These are phyloP conservation scores for Myopa tessellatipennis DNA, from an alignment of 2,888 invertebrate species.

Conservation along the genomic window DNA sequence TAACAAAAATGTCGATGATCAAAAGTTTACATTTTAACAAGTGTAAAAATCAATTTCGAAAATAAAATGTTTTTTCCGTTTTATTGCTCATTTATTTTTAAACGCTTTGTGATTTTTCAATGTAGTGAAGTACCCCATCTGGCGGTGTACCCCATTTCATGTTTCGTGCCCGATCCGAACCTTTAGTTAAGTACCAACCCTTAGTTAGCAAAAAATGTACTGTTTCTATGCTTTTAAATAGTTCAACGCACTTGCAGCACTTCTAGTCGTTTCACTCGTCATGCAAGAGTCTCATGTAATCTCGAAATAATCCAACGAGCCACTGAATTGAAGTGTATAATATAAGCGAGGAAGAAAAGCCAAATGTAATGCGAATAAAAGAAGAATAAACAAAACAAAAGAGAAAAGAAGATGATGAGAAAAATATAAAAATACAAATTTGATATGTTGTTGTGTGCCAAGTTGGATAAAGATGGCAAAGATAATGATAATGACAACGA, in stretches of 20 bases:
- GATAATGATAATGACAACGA: too few species aligned
- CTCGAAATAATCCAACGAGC: constrained; percentile 28
- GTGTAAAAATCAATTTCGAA: not conserved
- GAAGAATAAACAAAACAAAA: constrained; percentile 19
- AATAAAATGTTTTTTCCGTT: too few species aligned
- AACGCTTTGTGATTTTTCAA: too few species aligned
- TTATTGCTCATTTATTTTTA: too few species aligned
- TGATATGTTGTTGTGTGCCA: too few species aligned
- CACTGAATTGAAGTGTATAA: not conserved
- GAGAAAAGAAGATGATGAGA: not conserved
- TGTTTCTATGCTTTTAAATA: constrained; percentile 10
- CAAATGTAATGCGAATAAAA: not conserved
- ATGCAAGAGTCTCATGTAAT: constrained; percentile 20
- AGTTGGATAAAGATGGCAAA: too few species aligned
- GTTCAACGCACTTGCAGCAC: constrained; percentile 45
- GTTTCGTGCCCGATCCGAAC: too few species aligned
- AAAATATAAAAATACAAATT: not conserved
- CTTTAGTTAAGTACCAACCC: too few species aligned
- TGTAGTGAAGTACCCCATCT: too few species aligned
- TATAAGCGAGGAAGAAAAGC: not conserved
- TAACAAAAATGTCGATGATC: not conserved
- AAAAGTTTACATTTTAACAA: not conserved
- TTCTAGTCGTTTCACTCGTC: constrained; percentile 18
- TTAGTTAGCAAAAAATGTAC: too few species aligned
- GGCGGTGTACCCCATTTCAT: too few species aligned